Base-by-base conservation (phyloP, 1,140 invertebrate genomes). In the Paramacrobiotus metropolitanus region DNA sequence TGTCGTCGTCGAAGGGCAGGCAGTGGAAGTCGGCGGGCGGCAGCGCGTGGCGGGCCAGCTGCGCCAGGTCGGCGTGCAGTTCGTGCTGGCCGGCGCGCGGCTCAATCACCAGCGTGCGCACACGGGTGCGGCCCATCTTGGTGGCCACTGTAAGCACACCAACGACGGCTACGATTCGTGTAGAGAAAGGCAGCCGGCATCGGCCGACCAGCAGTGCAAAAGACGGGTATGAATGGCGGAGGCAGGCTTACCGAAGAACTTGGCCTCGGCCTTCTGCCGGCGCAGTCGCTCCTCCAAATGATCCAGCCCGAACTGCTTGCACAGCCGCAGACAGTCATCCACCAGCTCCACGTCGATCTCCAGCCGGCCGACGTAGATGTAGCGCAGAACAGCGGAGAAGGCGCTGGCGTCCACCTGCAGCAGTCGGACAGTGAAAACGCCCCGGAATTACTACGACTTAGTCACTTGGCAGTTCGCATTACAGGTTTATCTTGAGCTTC, bases 361-460 rank as follows among this genome's bases (percentile, higher is more conserved):
- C 30, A 77, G 64, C 29, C 69, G 66, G 28, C 73, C 73, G 65
- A 74, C 76, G 64, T 77, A 77, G 18, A 77, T 64, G 65, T 72
- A 77, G 40, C 74, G 70, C 30, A 77, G 60, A 31, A 77, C 67
- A 15, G 72, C 67, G 48, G 70, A 65, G 61, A 77, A 77, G 0
- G 72, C 71, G 60, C 60, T 65, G 2, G 74, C 69, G 20, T 63
- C 61, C 30, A 77, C 70, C 75, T 77, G 66, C 3, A 40, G 34
- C 34, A 40, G 34, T 15, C 34, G n/a, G 34, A 40, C 34, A 40
- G 0, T 15, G n/a, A 9, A 40, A n/a, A 60, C 21, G 21, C 4
- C 18, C 21, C n/a, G n/a, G 45, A 28, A 34, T 31, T 60, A n/a
- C 21, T 31, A 20, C 40, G 18, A 48, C 9, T 34, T 21, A 9